Base-by-base conservation (phyloP, 2,888 invertebrate genomes). In the Neuroscelio doddi region DNA sequence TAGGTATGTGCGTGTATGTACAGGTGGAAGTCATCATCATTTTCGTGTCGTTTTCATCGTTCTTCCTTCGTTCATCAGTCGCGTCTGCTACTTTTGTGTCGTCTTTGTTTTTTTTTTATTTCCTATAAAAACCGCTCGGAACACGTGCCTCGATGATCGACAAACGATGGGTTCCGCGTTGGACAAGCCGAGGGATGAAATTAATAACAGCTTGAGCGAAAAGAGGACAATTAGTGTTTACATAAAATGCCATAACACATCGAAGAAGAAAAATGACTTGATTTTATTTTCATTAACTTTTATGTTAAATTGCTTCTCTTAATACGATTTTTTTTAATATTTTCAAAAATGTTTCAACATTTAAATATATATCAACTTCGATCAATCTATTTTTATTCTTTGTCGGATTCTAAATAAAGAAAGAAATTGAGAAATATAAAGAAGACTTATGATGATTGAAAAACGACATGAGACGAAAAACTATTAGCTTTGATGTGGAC, bases 11-110 rank as follows among this genome's bases (percentile, higher is more conserved):
- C 58, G 56, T 50, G 68, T 62, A 65, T 65, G 68, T 69, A 77
- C 77, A 77, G 77, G 75, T 77, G 77, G 69, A 70, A 70, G 55
- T 53, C 68, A 49, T 53, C 65, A 46, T 59, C 50, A 49, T 46
- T 27, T 29, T 44, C 47, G 49, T 30, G 50, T 68, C 56, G 49
- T 49, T 53, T 67, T 64, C 64, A 47, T 56, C 38, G 55, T 62
- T 52, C 56, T 49, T 59, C 63, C 63, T 34, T 61, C 34, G 47
- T 50, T 68, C 63, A 57, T 61, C n/a, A 26, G 34, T 66, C 34
- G 45, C 57, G 49, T 52, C 49, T 66, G 21, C 42, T 63, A 42
- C 52, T 39, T 32, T 52, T 29, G 49, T 44, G 21, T 68, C 57
- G 52, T 64, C 51, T 63, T 47, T 55, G 26, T 57, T 49, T 34